Percentiles rank a stretch among this genome's conserved stretches.
These are phyloP conservation scores for Phenganax stokvisi DNA, from an alignment of 92 coral and sea anemone species.

Conservation along the genomic window DNA sequence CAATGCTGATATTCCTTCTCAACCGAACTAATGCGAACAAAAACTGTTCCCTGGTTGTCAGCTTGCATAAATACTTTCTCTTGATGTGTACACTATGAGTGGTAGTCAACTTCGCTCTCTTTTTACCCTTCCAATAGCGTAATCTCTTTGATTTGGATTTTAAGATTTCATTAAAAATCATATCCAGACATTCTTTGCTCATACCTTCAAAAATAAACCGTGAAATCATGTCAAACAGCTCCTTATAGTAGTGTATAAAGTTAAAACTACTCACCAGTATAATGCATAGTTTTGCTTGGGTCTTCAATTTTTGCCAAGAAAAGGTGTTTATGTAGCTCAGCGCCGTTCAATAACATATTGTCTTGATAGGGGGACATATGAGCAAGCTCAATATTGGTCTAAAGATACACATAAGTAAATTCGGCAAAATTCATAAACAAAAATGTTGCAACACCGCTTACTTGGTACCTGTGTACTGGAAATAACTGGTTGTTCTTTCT, in stretches of 20 bases:
- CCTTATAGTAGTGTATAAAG: not conserved
- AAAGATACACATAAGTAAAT: no score
- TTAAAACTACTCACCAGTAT: not conserved
- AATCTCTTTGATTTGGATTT: constrained; percentile 10
- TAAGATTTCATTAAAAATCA: not conserved
- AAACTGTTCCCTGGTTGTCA: constrained; percentile 62
- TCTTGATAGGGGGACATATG: not conserved
- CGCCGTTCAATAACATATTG: not conserved
- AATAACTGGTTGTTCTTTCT: no score
- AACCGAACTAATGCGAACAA: constrained; percentile 57
- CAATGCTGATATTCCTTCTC: constrained; percentile 53
- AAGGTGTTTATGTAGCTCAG: not conserved
- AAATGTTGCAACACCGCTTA: no score
- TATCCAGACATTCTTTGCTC: not conserved
- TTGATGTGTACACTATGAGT: not conserved
- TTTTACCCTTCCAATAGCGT: constrained; percentile 2
- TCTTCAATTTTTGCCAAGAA: constrained; percentile 3
- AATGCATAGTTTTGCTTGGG: constrained; percentile 9
- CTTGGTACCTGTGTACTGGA: no score
- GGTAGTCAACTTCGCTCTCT: not conserved
- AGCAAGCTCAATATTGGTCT: no score
- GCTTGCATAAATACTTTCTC: constrained; percentile 51
- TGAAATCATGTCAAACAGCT: not conserved
- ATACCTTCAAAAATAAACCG: not conserved
- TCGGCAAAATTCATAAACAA: no score